Base-by-base conservation (phyloP, 2,113 vertebrate species). In the Physeter macrocephalus region DNA sequence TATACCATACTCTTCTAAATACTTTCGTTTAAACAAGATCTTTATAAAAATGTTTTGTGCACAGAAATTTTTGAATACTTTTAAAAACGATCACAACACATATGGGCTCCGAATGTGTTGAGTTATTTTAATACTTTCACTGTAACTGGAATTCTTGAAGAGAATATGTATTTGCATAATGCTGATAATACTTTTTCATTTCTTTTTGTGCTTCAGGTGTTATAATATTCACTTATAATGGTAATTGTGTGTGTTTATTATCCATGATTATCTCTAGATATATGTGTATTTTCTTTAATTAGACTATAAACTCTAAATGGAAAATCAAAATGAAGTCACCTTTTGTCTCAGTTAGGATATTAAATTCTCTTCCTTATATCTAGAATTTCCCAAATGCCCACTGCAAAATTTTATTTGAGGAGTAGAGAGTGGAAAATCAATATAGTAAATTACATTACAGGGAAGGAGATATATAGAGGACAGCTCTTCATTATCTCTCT, bases 221-320 rank as follows among this genome's bases (percentile, higher is more conserved):
- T 34, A n/a, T 71, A 54, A 71, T 93, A 97, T 34, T 8, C 75
- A 81, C 36, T 74, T 80, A 84, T 90, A 96, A 93, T 86, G 36
- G 21, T 96, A 93, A 96, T 93, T 96, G 95, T 46, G 11, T 59
- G 15, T 95, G 78, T 61, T 96, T 3, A 96, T 96, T 96, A 94
- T 94, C 41, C 80, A 8, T 77, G 57, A 95, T 97, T 97, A 84
- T 90, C 59, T 94, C 81, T 90, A 96, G 78, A 85, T 77, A 96
- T 46, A 67, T 89, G 67, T 78, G 8, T 31, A 87, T 93, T 95
- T 97, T 87, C 64, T 97, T 88, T 82, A 94, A 98, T 97, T 97
- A 97, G 34, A 93, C 72, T 52, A 88, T 3, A 12, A 97, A 95
- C 71, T 49, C 94, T 95, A 97, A 96, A 94, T 90, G 43, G 34